Evolutionary conservation across 2,888 invertebrate genomes (phyloP).

Genomic region (Pseudanteris insignis): DNA sequence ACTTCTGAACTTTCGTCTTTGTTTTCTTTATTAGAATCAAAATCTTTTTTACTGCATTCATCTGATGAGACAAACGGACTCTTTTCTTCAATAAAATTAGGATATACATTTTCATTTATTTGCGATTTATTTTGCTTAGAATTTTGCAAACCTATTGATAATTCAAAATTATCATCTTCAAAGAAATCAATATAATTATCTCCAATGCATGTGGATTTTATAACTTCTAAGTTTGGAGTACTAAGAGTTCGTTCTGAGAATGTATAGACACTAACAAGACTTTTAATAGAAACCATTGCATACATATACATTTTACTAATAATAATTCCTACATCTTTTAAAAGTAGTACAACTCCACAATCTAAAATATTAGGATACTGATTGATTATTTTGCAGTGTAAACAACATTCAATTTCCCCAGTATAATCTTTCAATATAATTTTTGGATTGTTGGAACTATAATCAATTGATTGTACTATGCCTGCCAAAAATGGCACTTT

Average conservation of each 20-base stretch:
- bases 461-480: constrained; percentile 59
- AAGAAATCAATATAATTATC: not conserved
- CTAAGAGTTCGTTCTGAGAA: constrained; percentile 52
- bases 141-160: not conserved
- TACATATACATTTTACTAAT: constrained; percentile 40
- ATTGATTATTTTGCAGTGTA: constrained; percentile 65
- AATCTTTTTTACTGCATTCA: not conserved
- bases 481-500: constrained; percentile 62
- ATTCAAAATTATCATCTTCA: not conserved
- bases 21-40: not conserved
- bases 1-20: not conserved
- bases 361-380: constrained; percentile 59
- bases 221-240: constrained; percentile 36
- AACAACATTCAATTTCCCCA: constrained; percentile 65
- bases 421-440: constrained; percentile 62
- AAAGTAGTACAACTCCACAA: constrained; percentile 55
- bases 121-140: not conserved
- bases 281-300: constrained; percentile 55
- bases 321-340: constrained; percentile 59
- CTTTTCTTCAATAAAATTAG: not conserved
- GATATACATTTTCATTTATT: constrained; percentile 9
- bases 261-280: constrained; percentile 59
- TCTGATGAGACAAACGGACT: not conserved
- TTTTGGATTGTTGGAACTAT: constrained; percentile 60
- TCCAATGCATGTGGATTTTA: constrained; percentile 1